Base-by-base conservation (phyloP, 2,888 invertebrate genomes). In the Myopa tessellatipennis region DNA sequence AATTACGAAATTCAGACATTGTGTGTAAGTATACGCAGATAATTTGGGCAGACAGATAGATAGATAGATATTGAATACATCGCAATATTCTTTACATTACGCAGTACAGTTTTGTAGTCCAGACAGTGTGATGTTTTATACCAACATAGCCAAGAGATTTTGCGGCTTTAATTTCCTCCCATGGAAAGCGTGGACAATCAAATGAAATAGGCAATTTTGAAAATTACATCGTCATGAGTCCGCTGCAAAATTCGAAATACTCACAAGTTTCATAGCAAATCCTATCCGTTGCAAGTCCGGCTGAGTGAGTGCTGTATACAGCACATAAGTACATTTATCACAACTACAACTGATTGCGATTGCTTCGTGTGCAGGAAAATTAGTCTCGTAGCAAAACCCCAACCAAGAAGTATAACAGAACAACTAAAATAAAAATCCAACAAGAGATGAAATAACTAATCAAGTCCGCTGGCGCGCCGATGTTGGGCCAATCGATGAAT, bases 351-450 rank as follows among this genome's bases (percentile, higher is more conserved):
- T 45, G 74, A 68, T 61, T 69, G 72, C 78, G 69, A 72, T 63
- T 77, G 84, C 85, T 84, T 86, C 88, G 87, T 88, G 88, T 88
- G 88, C 87, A 88, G 88, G 87, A 87, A 88, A 88, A 88, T 88
- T 88, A 88, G 88, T 87, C 87, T 87, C 86, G 87, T 83, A 79
- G 77, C 80, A 80, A 45, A 45, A 10, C 1, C 7, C 45, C 45
- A 45, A 10, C 45, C 45, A 45, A 10, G 45, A 45, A 45, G 7
- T 45, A 45, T 45, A 45, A 45, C 45, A 45, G 45, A 45, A 45
- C 45, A 45, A 45, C 7, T 45, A 45, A 45, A 45, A 58, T 67
- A 78, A 75, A 26, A 74, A 82, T 69, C 68, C 69, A 75, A 79
- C 69, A 72, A 61, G 45, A 72, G 70, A 52, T 74, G 18, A 80